Conservation (phyloP, 2,797 vertebrate species). For the Orientallactaga sibirica region DNA sequence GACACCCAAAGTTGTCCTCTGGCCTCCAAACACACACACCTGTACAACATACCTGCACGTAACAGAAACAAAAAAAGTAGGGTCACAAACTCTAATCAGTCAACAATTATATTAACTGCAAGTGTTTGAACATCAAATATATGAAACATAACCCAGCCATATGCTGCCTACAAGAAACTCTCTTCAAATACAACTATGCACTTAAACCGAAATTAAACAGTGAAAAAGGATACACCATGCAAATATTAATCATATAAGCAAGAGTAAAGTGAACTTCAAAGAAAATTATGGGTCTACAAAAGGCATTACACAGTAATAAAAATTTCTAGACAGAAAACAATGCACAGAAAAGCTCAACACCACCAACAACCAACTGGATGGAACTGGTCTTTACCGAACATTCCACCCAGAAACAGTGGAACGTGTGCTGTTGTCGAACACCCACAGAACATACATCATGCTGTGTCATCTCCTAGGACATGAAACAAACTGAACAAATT, state of each 20-base stretch:
- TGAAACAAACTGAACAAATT: background rate
- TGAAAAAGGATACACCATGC: background rate
- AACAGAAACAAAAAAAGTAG: background rate
- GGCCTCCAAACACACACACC: too few relatives aligned
- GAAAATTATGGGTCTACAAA: background rate
- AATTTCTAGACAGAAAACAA: background rate
- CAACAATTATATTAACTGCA: background rate
- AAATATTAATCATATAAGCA: constrained; percentile 13
- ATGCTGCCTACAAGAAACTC: background rate
- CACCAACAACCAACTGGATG: background rate
- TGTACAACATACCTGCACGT: too few relatives aligned
- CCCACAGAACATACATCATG: background rate
- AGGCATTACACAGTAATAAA: background rate
- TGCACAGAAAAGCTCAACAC: background rate
- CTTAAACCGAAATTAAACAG: background rate
- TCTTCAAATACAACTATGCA: background rate
- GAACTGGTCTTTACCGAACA: background rate
- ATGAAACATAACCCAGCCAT: background rate
- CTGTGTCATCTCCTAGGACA: background rate
- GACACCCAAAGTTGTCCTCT: too few relatives aligned
- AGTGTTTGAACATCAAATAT: background rate
- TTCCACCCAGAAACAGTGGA: background rate
- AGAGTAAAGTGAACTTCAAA: background rate
- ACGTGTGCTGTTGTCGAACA: background rate
- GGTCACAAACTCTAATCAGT: background rate